Evolutionary conservation across 2,113 vertebrate species (phyloP).

Genomic region (Percopsis transmontana): DNA sequence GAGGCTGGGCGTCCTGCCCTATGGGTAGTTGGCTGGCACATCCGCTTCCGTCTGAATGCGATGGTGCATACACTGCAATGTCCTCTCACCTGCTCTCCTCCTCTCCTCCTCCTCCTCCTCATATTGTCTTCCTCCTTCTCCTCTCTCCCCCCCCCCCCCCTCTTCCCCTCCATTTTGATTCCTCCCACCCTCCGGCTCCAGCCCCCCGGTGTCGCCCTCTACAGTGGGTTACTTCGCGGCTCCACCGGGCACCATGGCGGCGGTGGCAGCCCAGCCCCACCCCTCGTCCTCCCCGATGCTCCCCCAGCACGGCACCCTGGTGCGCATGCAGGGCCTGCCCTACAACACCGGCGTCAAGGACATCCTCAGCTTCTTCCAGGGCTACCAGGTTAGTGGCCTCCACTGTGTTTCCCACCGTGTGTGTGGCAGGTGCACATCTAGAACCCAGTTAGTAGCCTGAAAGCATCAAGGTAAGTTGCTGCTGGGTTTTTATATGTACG

Average conservation of each 20-base stretch:
- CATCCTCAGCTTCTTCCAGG: slow-evolving; percentile 96
- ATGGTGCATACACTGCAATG: no score
- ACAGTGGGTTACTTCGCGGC: slow-evolving; percentile 90
- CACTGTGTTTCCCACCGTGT: no score
- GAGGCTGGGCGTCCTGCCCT: not conserved
- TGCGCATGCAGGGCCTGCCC: slow-evolving; percentile 96
- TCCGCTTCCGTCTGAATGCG: not conserved
- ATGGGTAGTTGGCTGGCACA: not conserved
- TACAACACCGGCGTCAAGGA: slow-evolving; percentile 95
- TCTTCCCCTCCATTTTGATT: not conserved
- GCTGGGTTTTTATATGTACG: no score
- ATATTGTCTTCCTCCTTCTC: not conserved
- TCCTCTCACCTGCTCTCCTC: not conserved
- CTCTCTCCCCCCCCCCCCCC: not conserved
- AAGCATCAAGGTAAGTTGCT: no score
- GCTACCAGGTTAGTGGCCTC: slow-evolving; percentile 88
- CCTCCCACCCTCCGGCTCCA: slow-evolving; percentile 50
- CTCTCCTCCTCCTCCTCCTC: not conserved
- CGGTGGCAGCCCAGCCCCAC: slow-evolving; percentile 78
- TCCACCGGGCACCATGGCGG: slow-evolving; percentile 84
- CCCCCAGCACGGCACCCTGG: slow-evolving; percentile 86
- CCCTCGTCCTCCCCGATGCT: slow-evolving; percentile 75
- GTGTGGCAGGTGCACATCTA: no score
- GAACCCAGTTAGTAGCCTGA: no score
- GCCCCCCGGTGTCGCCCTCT: slow-evolving; percentile 94